A percentile compares a stretch with the other conserved stretches of the same genome.
Conservation (phyloP, 2,113 vertebrate species). For the Himantopus leucocephalus region DNA sequence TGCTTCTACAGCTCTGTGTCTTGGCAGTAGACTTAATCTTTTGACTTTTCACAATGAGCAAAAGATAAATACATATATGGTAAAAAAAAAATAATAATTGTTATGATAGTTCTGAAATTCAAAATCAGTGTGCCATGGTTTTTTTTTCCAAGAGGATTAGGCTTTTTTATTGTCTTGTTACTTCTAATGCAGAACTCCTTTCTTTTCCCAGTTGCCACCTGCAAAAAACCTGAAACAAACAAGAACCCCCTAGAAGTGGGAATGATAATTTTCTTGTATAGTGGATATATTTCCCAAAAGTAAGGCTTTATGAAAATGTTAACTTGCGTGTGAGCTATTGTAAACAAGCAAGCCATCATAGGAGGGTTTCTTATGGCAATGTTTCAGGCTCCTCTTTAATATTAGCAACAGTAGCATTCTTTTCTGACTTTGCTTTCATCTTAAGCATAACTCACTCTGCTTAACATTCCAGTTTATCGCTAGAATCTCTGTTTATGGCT, state of each 20-base stretch:
- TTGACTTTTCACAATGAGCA: neutral
- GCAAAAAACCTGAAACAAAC: neutral
- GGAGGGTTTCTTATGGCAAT: neutral
- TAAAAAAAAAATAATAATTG: neutral
- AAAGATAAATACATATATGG: neutral
- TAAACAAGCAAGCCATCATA: neutral
- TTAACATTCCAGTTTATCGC: slow-evolving; percentile 25
- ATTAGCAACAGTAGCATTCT: slow-evolving; percentile 39
- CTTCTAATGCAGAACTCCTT: neutral
- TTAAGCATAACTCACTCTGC: slow-evolving; percentile 27
- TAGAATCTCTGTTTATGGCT: slow-evolving; percentile 44
- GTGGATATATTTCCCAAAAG: neutral
- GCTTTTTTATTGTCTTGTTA: neutral
- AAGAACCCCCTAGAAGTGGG: neutral
- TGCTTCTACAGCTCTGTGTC: neutral
- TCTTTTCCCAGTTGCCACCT: neutral
- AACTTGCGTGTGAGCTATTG: neutral
- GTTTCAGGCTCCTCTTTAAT: slow-evolving; percentile 18
- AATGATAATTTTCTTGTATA: neutral
- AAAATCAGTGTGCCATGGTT: neutral
- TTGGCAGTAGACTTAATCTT: neutral
- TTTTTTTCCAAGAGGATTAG: neutral
- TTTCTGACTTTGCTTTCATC: slow-evolving; percentile 43
- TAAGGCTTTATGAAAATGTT: neutral
- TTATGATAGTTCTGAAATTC: neutral